Evolutionary conservation across 2,113 vertebrate genomes (phyloP).

Genomic region (Ophiodon elongatus): DNA sequence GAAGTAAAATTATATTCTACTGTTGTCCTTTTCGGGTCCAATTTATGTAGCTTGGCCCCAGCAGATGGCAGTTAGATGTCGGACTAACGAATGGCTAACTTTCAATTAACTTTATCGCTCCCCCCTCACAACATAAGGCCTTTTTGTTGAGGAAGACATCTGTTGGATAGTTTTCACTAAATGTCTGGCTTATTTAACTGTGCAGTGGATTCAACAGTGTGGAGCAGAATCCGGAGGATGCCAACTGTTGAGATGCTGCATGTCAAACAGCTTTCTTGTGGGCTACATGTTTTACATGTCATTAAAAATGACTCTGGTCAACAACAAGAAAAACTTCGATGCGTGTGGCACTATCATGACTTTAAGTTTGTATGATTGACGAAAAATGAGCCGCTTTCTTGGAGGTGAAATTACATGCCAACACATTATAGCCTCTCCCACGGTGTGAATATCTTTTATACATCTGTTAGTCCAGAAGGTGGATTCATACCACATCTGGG

Average conservation of each 20-base stretch:
- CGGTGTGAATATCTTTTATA: slow-evolving; percentile 51
- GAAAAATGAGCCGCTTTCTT: slow-evolving; percentile 22
- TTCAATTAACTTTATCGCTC: slow-evolving; percentile 70
- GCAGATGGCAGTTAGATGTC: slow-evolving; percentile 72
- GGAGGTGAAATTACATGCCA: slow-evolving; percentile 64
- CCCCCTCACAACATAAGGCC: slow-evolving; percentile 50
- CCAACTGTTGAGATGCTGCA: slow-evolving; percentile 43
- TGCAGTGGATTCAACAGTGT: slow-evolving; percentile 6
- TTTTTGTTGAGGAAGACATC: slow-evolving; percentile 61
- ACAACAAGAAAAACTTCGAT: not conserved
- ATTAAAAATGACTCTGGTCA: not conserved
- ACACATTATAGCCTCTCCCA: slow-evolving; percentile 54
- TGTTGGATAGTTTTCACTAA: slow-evolving; percentile 54
- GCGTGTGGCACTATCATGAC: not conserved
- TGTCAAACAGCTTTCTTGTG: slow-evolving; percentile 13
- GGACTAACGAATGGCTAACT: slow-evolving; percentile 65
- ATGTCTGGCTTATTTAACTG: slow-evolving; percentile 35
- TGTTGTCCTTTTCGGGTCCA: slow-evolving; percentile 55
- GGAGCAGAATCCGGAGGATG: slow-evolving; percentile 5
- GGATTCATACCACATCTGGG: slow-evolving; percentile 57
- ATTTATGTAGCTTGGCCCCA: slow-evolving; percentile 50
- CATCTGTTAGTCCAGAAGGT: slow-evolving; percentile 77
- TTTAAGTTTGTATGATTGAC: not conserved
- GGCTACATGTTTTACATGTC: slow-evolving; percentile 6
- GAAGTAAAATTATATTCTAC: slow-evolving; percentile 69